phyloP scores from a whole-genome alignment of 2,113 vertebrate species.

The Lycaon pictus region DNA sequence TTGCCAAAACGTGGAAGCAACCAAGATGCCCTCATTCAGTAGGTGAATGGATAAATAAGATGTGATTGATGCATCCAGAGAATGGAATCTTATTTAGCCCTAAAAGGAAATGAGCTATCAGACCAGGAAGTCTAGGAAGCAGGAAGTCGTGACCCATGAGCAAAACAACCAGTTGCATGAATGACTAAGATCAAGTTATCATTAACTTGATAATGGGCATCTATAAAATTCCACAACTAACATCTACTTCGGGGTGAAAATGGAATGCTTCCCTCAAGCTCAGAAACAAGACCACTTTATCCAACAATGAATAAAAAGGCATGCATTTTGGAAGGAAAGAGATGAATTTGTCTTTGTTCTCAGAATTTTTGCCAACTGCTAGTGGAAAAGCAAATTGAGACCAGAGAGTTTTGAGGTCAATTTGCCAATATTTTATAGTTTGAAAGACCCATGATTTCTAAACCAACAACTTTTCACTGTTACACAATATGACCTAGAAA shows the following conservation, averaged over 20 bases:
- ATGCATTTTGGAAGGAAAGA: background rate
- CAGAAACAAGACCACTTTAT: background rate
- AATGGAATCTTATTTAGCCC: background rate
- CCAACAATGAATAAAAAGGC: background rate
- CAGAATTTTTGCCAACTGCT: background rate
- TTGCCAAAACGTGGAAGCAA: background rate
- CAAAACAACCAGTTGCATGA: background rate
- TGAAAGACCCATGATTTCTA: slow-evolving; percentile 19
- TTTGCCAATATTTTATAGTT: background rate
- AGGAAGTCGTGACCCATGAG: background rate
- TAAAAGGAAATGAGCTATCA: background rate
- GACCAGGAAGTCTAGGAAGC: background rate
- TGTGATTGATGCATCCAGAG: background rate
- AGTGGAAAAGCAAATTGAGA: background rate
- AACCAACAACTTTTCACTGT: slow-evolving; percentile 2
- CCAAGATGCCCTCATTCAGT: background rate
- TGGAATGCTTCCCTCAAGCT: background rate
- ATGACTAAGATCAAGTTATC: background rate
- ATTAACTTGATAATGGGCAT: background rate
- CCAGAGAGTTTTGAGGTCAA: background rate
- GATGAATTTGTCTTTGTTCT: background rate
- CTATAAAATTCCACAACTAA: background rate
- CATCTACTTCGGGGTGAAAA: background rate
- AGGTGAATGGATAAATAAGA: background rate
- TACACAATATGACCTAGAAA: background rate